Evolutionary conservation across 1,140 invertebrate genomes (phyloP).

Genomic region (Oryzaephilus surinamensis): DNA sequence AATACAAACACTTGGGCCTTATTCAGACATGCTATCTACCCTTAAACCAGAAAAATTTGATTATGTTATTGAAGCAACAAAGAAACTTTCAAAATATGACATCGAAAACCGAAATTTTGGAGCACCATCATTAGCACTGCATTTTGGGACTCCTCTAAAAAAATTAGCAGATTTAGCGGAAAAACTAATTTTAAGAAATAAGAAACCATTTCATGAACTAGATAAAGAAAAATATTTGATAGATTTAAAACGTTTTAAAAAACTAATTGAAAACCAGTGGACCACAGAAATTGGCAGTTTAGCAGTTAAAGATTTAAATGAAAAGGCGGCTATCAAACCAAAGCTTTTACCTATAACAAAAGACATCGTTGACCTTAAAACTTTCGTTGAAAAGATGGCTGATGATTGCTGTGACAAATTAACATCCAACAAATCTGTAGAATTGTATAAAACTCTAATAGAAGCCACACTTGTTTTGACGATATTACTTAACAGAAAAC

Average conservation of each 20-base stretch:
- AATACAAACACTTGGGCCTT: slow-evolving; percentile 6
- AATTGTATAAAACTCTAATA: slow-evolving; percentile 5
- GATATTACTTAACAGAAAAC: slow-evolving; percentile 12
- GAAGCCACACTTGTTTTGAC: slow-evolving; percentile 9
- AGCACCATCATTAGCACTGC: slow-evolving; percentile 13
- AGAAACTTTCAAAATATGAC: slow-evolving; percentile 8
- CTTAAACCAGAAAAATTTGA: slow-evolving; percentile 14
- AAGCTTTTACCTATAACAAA: slow-evolving; percentile 11
- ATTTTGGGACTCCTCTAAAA: slow-evolving; percentile 12
- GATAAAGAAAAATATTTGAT: slow-evolving; percentile 10
- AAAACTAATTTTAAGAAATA: slow-evolving; percentile 10
- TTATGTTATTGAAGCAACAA: slow-evolving; percentile 7
- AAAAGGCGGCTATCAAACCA: slow-evolving; percentile 11
- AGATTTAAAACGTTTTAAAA: slow-evolving; percentile 16
- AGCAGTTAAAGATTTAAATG: slow-evolving; percentile 15
- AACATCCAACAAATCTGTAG: neutral
- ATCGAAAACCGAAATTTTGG: slow-evolving; percentile 11
- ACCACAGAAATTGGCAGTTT: slow-evolving; percentile 15
- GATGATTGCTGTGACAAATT: slow-evolving; percentile 3
- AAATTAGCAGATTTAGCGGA: slow-evolving; percentile 5
- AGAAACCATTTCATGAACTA: slow-evolving; percentile 1
- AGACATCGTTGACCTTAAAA: slow-evolving; percentile 14
- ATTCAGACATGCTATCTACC: slow-evolving; percentile 2
- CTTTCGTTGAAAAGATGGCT: slow-evolving; percentile 4
- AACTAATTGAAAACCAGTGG: slow-evolving; percentile 12